These are phyloP conservation scores for Drosophila repletoides DNA, from an alignment of 1,140 invertebrate species.

Conservation along the genomic window DNA sequence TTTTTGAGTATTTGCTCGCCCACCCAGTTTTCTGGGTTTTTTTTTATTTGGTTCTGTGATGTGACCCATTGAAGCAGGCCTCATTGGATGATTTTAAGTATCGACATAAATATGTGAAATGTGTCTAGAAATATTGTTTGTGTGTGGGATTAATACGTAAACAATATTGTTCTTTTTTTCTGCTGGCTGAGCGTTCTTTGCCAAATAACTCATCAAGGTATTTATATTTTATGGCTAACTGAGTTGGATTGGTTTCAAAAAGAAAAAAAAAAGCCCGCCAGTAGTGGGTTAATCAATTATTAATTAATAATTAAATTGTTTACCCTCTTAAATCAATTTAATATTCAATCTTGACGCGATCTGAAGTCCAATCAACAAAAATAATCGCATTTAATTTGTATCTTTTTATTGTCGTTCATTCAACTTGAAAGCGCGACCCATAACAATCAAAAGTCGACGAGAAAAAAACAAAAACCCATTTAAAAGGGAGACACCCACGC, in stretches of 20 bases:
- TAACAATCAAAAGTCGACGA: background rate
- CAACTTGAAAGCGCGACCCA: slow-evolving; percentile 1
- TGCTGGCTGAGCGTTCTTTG: background rate
- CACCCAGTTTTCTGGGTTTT: slow-evolving; percentile 47
- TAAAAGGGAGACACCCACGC: slow-evolving; percentile 13
- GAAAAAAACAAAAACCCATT: slow-evolving; percentile 9
- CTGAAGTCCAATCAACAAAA: background rate
- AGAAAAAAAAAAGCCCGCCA: background rate
- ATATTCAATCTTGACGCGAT: slow-evolving; percentile 9
- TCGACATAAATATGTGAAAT: slow-evolving; percentile 30
- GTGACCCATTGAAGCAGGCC: slow-evolving; percentile 62
- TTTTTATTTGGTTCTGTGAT: too few relatives aligned
- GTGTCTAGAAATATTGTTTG: slow-evolving; percentile 14
- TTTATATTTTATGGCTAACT: slow-evolving; percentile 8
- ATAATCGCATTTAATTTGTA: slow-evolving; percentile 26
- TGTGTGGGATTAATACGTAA: slow-evolving; percentile 37
- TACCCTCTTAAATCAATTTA: too few relatives aligned
- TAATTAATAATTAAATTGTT: slow-evolving; percentile 16
- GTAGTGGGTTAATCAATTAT: background rate
- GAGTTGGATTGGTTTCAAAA: background rate
- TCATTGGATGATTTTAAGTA: slow-evolving; percentile 27
- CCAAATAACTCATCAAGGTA: slow-evolving; percentile 21
- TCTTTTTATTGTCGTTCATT: slow-evolving; percentile 11
- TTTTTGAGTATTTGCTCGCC: slow-evolving; percentile 28
- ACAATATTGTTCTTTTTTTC: slow-evolving; percentile 8